Evolutionary conservation across 2,113 vertebrate genomes (phyloP), one percentile per base, ranked within the genome.

Genomic region (Triplophysa dalaica): DNA sequence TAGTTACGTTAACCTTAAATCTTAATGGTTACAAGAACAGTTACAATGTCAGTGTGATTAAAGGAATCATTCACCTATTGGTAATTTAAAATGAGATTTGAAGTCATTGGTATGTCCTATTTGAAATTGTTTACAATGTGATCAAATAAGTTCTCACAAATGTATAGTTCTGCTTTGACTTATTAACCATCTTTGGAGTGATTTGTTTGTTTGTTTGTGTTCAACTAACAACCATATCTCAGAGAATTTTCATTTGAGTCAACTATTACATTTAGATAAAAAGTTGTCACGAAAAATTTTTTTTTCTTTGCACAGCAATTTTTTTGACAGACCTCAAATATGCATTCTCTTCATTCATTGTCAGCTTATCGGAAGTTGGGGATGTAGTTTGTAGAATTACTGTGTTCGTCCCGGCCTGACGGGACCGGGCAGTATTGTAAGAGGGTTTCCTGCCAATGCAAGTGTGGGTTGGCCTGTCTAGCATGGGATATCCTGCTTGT

Each of bases 401-500:
- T 9, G 38, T 70, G 62, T 84, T 68, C 70, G 81, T 84, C 70
- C 75, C 60, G 75, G 74, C 69, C 82, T 77, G 77, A 79, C 82
- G 69, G 64, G 64, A 85, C 82, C 63, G 21, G 33, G 26, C 58
- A 14, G 68, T 62, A 77, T 77, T 83, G 58, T 84, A 83, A 86
- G 16, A 29, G 68, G 54, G 29, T 22, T 81, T 83, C 64, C 82
- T 81, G 17, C 26, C 63, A 69, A 79, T 63, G 70, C 7, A 6
- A 78, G 78, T 67, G 79, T 78, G 86, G 62, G n/a, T 76, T 56
- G 43, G 24, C 82, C 41, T 70, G 17, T 17, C 60, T 81, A 54
- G 70, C 56, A 43, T 68, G 73, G 86, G 82, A 86, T 82, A 77
- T 87, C 79, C 81, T 70, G 70, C 77, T 83, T 48, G 75, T 84